These are phyloP conservation scores for Pipra filicauda DNA, from an alignment of 2,113 vertebrate genomes.

Conservation along the genomic window DNA sequence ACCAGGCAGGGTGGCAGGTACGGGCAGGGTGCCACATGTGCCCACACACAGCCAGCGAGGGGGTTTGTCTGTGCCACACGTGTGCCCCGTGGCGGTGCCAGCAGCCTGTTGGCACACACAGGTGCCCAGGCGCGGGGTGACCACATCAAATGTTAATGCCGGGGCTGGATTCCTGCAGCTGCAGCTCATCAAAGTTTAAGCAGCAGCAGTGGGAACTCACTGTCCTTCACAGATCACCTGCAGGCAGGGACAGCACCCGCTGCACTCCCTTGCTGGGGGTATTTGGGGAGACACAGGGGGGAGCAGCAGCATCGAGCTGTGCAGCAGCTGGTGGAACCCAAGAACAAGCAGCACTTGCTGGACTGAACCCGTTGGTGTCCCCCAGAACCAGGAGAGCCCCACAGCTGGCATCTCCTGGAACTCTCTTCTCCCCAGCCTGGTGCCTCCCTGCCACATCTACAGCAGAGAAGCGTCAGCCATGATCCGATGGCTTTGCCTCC, in stretches of 20 bases:
- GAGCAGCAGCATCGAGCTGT: neutral
- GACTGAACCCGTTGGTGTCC: fast-evolving
- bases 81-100: neutral
- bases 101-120: neutral
- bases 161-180: conserved; percentile 70
- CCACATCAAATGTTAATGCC: conserved; percentile 86
- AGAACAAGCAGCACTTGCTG: neutral
- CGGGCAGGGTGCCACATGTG: fast-evolving
- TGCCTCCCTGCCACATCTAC: neutral
- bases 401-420: neutral
- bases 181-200: conserved; percentile 85
- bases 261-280: fast-evolving
- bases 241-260: fast-evolving
- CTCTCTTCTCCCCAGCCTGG: neutral
- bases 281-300: neutral
- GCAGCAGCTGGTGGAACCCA: neutral
- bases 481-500: neutral
- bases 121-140: neutral
- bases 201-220: conserved; percentile 73
- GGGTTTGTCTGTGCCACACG: neutral
- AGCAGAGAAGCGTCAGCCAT: fast-evolving
- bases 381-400: neutral
- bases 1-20: fast-evolving
- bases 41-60: neutral
- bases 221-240: neutral